phyloP scores from a whole-genome alignment of 2,113 vertebrate species.

The Otocyon megalotis region DNA sequence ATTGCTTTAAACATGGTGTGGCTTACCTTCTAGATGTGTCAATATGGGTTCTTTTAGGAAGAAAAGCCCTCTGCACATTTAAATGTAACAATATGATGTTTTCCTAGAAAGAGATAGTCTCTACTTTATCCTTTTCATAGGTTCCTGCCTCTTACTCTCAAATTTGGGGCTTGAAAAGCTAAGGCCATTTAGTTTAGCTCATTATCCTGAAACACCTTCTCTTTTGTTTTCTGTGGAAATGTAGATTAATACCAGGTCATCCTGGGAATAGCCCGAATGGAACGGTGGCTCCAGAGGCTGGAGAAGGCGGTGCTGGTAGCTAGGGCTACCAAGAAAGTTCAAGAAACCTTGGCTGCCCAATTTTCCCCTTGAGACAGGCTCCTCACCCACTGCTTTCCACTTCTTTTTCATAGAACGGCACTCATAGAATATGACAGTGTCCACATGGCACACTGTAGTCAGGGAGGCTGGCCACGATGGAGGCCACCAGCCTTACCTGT shows the following conservation, averaged over 20 bases:
- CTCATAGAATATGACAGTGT: neutral
- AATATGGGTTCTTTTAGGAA: neutral
- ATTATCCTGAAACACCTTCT: neutral
- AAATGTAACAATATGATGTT: neutral
- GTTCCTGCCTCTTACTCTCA: conserved; percentile 28
- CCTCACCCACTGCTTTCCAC: neutral
- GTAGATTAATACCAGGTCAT: neutral
- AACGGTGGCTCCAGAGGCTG: neutral
- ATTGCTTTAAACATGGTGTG: neutral
- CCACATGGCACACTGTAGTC: too few relatives aligned
- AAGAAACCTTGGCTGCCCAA: neutral
- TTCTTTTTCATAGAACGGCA: neutral
- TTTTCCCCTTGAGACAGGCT: neutral
- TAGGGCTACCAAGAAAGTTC: neutral
- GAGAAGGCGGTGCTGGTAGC: neutral
- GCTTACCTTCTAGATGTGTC: neutral
- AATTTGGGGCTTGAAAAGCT: conserved; percentile 5
- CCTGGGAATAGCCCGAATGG: neutral
- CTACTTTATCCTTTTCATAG: neutral
- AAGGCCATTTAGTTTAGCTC: conserved; percentile 8
- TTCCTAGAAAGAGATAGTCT: neutral
- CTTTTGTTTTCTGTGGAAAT: conserved; percentile 16
- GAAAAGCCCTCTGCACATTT: neutral
- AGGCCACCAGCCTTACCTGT: neutral
- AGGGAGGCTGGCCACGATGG: neutral